Conservation (phyloP, 2,888 invertebrate genomes). For the Polymixis flavicincta region DNA sequence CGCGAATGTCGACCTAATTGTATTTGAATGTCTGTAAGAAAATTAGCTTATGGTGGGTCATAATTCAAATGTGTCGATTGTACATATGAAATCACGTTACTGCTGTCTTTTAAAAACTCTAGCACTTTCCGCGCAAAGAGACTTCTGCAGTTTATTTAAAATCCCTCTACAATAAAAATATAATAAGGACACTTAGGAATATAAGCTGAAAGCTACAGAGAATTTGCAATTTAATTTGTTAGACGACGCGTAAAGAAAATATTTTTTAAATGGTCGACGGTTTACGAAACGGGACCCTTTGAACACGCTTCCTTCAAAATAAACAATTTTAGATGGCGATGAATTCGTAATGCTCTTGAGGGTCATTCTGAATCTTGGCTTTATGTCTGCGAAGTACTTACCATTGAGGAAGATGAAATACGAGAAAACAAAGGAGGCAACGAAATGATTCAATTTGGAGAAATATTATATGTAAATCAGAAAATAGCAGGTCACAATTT, state of each 20-base stretch:
- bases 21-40: too few relatives aligned
- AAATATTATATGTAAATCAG: constrained; percentile 35
- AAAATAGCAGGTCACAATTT: constrained; percentile 1
- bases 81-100: constrained; percentile 12
- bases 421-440: constrained; percentile 26
- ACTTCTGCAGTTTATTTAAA: constrained; percentile 60
- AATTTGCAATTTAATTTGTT: constrained; percentile 74
- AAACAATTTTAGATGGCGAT: constrained; percentile 49
- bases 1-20: too few relatives aligned
- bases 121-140: constrained; percentile 20
- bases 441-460: constrained; percentile 30
- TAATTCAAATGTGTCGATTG: too few relatives aligned
- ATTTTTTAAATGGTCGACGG: constrained; percentile 66
- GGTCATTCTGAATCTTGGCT: constrained; percentile 36
- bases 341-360: constrained; percentile 52
- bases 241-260: constrained; percentile 70
- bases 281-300: constrained; percentile 36
- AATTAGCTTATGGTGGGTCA: too few relatives aligned
- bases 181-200: constrained; percentile 72
- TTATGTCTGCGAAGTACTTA: constrained; percentile 13
- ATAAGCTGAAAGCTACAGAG: constrained; percentile 67
- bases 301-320: constrained; percentile 45
- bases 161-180: constrained; percentile 69
- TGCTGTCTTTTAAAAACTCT: constrained; percentile 15
- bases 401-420: constrained; percentile 33